phyloP scores from a whole-genome alignment of 2,797 vertebrate genomes.

The Etheostoma perlongum region DNA sequence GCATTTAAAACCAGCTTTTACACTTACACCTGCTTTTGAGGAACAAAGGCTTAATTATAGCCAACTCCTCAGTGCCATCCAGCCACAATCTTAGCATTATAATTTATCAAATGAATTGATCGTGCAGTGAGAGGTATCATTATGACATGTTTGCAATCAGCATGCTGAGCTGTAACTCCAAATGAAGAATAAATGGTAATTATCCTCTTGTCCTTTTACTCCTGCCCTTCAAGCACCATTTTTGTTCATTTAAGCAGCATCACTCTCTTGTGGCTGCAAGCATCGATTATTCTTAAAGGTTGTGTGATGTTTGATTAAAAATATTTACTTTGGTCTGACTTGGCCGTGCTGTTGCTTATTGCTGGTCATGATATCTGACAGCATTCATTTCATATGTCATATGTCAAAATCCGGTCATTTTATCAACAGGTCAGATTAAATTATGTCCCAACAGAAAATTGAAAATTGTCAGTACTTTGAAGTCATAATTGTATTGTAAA shows the following conservation, averaged over 20 bases:
- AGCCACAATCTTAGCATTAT: slow-evolving; percentile 2
- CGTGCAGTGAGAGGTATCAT: slow-evolving; percentile 42
- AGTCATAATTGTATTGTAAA: background rate
- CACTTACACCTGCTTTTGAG: slow-evolving; percentile 30
- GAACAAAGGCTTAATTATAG: slow-evolving; percentile 40
- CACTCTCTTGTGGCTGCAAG: slow-evolving; percentile 8
- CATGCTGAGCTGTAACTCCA: slow-evolving; percentile 46
- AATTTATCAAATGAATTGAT: slow-evolving; percentile 65
- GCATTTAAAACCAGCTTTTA: slow-evolving; percentile 14
- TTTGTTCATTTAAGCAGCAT: slow-evolving; percentile 19
- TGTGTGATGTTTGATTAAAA: slow-evolving; percentile 42
- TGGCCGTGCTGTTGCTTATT: slow-evolving; percentile 3
- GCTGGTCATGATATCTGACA: slow-evolving; percentile 43
- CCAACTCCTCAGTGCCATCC: slow-evolving; percentile 32
- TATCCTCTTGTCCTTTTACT: slow-evolving; percentile 33
- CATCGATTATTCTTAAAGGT: slow-evolving; percentile 39
- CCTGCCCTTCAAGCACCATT: slow-evolving; percentile 6
- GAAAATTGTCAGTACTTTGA: slow-evolving; percentile 16
- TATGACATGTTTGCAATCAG: slow-evolving; percentile 43
- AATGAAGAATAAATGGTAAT: slow-evolving; percentile 69
- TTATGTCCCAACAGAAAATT: no score
- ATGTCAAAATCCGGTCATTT: slow-evolving; percentile 38
- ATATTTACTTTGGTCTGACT: slow-evolving; percentile 33
- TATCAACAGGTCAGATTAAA: slow-evolving; percentile 41
- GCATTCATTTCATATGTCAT: no score